Base-by-base conservation (phyloP, 2,113 vertebrate genomes). In the Indicator indicator region DNA sequence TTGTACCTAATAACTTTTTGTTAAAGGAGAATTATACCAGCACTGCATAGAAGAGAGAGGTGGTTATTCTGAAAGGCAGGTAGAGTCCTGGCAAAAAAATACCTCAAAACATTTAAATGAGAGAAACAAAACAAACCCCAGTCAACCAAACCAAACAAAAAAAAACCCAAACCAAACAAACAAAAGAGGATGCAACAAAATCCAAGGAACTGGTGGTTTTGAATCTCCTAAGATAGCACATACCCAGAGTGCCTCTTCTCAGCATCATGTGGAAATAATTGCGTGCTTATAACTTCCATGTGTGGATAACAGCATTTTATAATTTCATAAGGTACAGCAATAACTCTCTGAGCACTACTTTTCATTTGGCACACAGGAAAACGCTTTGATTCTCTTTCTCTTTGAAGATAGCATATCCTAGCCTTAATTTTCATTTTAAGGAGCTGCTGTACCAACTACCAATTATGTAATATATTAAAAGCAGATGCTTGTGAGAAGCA, bases 381-480 rank as follows among this genome's bases (percentile, higher is more conserved):
- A 74, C 5, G 20, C 62, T 86, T 64, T 0, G 0, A 71, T 44
- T 72, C 40, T 56, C 52, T 76, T 72, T 63, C 60, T 52, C 91
- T 95, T 94, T 80, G 82, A 94, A 88, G 72, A 75, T 23, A n/a
- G 69, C 58, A 15, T 67, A 86, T 68, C 62, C 9, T 7, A 88
- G 72, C 48, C 58, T 48, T 42, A 5, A 44, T 72, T 88, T 83
- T 80, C 40, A 64, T 84, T 90, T 87, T 70, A 68, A 90, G 75
- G 75, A 73, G 63, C 83, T 84, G 74, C 87, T 89, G 52, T 44
- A 73, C 74, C 84, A 79, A 38, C 60, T 58, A 26, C 20, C 81
- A 55, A 19, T 82, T 56, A 73, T 2, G 6, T 70, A 72, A 27
- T 33, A 7, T 36, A 92, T 86, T 88, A 68, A 87, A 83, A 88